Base-by-base conservation (phyloP, 1,140 invertebrate genomes). In the Zaprionus tsacasi region DNA sequence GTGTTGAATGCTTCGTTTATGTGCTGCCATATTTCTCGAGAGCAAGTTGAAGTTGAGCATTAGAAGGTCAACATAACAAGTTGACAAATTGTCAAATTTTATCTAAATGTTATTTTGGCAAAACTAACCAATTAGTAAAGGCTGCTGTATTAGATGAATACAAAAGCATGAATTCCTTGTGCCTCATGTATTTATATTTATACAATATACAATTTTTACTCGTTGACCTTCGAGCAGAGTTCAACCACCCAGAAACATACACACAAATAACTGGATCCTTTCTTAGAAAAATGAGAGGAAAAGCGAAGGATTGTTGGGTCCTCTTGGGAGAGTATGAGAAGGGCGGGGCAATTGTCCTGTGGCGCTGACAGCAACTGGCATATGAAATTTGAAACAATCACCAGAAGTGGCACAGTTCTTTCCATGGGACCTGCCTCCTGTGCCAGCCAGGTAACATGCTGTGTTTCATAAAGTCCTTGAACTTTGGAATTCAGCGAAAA, bases 371-470 rank as follows among this genome's bases (percentile, higher is more conserved):
- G 25, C 48, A 43, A n/a, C 38, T 64, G 60, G 54, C 54, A 40
- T 55, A 57, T 66, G 21, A 71, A 66, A 76, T 60, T 70, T 60
- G 36, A 60, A 71, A 76, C 68, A 76, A 76, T 76, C 43, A 60
- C 36, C 59, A 33, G n/a, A 71, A 71, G 30, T 52, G 55, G 45
- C n/a, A 36, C 45, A 58, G 30, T 40, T 54, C 45, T 54, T 33
- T n/a, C 13, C 27, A 30, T 25, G 12, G 25, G 38, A 33, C 21
- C 54, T 43, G 45, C 36, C 25, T 17, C 8, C 11, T 52, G 10
- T 15, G 58, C 75, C 27, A 30, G 33, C 7, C 54, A 52, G 58
- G 35, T 30, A 60, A 63, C 40, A 50, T 45, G 27, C 17, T 48
- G 55, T 12, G 45, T 21, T 38, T 38, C 27, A 21, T n/a, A 15